Evolutionary conservation across 2,888 invertebrate species (phyloP).

Genomic region (Kryphioiulus occultus): DNA sequence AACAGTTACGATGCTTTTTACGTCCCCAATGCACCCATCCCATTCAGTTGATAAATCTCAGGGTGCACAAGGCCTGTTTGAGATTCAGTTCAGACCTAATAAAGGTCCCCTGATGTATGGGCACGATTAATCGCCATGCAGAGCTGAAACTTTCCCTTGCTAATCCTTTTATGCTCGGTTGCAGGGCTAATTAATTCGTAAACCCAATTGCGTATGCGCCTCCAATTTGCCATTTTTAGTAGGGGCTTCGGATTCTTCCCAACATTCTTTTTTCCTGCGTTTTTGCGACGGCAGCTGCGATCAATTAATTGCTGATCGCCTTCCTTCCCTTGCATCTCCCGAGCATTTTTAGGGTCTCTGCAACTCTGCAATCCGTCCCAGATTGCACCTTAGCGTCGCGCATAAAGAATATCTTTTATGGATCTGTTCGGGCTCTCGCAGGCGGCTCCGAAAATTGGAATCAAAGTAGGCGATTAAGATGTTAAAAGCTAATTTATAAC

Average conservation of each 20-base stretch:
- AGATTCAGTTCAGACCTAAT: background rate
- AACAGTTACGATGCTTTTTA: background rate
- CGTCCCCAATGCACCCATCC: background rate
- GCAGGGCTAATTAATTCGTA: slow-evolving; percentile 47
- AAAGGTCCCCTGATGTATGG: background rate
- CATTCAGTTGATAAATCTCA: background rate
- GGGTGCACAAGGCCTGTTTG: background rate
- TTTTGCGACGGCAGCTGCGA: slow-evolving; percentile 50
- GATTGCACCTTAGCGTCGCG: background rate
- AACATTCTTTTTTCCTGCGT: no score
- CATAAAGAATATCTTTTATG: slow-evolving; percentile 13
- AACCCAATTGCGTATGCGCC: slow-evolving; percentile 46
- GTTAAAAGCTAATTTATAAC: slow-evolving; percentile 23
- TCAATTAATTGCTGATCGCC: slow-evolving; percentile 44
- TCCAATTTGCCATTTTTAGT: slow-evolving; percentile 41
- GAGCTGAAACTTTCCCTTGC: background rate
- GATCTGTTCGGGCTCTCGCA: background rate
- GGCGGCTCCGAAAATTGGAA: background rate
- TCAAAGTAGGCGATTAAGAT: slow-evolving; percentile 7
- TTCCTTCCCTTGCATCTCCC: background rate
- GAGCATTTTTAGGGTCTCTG: background rate
- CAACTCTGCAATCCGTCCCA: background rate
- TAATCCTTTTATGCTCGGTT: slow-evolving; percentile 39
- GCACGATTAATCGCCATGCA: background rate
- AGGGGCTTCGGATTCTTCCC: background rate